Conservation (phyloP, 2,888 invertebrate genomes). For the Pammene fasciana region DNA sequence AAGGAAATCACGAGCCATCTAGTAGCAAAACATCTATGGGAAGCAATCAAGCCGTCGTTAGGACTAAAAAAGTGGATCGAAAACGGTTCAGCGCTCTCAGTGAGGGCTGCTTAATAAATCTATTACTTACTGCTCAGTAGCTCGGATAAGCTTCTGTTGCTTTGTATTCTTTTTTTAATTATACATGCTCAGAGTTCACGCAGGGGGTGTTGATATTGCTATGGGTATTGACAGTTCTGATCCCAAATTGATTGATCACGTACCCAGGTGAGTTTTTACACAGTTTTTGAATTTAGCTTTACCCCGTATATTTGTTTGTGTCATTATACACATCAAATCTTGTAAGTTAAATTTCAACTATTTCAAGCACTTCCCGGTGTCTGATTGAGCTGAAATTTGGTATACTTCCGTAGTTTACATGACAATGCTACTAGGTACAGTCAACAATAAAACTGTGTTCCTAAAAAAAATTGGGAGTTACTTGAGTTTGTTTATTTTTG, state of each 20-base stretch:
- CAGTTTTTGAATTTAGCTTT: too few species aligned
- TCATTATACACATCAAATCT: too few species aligned
- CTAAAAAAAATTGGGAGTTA: too few species aligned
- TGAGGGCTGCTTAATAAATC: conserved; percentile 30
- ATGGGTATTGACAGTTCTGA: conserved; percentile 13
- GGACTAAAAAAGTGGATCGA: conserved; percentile 37
- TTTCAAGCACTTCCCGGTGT: too few species aligned
- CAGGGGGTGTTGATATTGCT: neutral
- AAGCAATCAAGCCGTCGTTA: conserved; percentile 30
- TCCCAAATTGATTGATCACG: conserved; percentile 2
- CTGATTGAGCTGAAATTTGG: too few species aligned
- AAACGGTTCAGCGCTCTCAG: conserved; percentile 37
- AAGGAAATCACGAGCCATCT: neutral
- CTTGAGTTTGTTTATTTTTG: neutral
- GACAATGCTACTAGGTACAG: too few species aligned
- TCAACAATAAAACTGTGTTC: too few species aligned
- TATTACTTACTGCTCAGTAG: conserved; percentile 34
- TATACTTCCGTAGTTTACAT: too few species aligned
- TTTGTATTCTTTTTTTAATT: conserved; percentile 28
- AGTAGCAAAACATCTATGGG: neutral
- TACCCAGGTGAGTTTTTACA: neutral
- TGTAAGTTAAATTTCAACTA: too few species aligned
- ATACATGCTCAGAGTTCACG: conserved; percentile 4
- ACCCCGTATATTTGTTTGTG: too few species aligned
- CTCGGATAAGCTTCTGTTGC: conserved; percentile 27